phyloP scores from a whole-genome alignment of 2,888 invertebrate species.

The Thecocarcelia acutangulata region DNA sequence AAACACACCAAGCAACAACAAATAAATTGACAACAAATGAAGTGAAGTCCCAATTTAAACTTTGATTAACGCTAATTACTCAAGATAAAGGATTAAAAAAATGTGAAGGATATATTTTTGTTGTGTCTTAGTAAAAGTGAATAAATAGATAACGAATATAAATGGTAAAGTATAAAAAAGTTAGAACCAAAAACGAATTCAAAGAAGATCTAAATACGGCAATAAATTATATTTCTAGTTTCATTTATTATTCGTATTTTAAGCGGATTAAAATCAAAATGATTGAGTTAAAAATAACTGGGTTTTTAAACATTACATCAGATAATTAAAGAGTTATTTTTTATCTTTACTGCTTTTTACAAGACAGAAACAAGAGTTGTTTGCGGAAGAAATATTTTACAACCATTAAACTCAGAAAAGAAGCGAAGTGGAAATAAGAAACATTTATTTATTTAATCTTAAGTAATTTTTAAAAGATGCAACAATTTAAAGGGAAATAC shows the following conservation, averaged over 20 bases:
- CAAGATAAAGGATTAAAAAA: conserved; percentile 43
- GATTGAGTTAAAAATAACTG: too few relatives aligned
- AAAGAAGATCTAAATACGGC: not conserved
- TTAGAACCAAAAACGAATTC: not conserved
- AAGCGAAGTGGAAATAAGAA: too few relatives aligned
- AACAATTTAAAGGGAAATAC: too few relatives aligned
- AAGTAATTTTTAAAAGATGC: not conserved
- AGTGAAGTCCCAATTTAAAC: conserved; percentile 21
- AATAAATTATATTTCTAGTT: not conserved
- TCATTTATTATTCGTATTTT: conserved; percentile 13
- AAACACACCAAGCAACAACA: conserved; percentile 10
- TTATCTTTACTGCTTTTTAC: too few relatives aligned
- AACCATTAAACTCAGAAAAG: too few relatives aligned
- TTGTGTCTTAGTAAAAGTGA: not conserved
- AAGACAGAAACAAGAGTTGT: too few relatives aligned
- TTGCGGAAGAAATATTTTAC: too few relatives aligned
- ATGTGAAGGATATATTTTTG: too few relatives aligned
- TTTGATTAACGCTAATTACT: conserved; percentile 58
- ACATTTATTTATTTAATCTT: too few relatives aligned
- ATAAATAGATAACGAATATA: conserved; percentile 19
- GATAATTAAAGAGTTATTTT: too few relatives aligned
- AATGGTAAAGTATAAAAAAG: not conserved
- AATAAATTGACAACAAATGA: not conserved
- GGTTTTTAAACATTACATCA: too few relatives aligned
- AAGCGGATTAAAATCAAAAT: not conserved